phyloP scores from a whole-genome alignment of 2,113 vertebrate species.

The Empidonax traillii region DNA sequence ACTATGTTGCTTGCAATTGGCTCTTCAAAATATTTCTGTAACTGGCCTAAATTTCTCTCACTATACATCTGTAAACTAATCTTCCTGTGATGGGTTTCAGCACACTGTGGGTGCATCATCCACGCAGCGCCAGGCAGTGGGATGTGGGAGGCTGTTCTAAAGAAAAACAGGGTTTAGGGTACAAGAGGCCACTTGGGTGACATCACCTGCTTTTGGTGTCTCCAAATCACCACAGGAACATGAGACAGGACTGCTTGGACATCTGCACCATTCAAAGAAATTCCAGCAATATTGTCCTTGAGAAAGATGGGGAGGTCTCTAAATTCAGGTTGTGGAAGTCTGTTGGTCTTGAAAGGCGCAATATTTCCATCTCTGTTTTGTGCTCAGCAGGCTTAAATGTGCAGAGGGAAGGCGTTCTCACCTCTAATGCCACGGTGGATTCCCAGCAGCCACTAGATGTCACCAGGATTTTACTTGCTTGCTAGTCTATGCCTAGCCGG shows the following conservation, averaged over 20 bases:
- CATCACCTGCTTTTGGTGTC: background rate
- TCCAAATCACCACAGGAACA: background rate
- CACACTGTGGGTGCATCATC: background rate
- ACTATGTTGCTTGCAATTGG: background rate
- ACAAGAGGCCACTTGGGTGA: background rate
- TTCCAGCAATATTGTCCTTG: background rate
- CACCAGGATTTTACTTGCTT: constrained; percentile 25
- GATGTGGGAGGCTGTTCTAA: accelerated
- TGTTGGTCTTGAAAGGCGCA: background rate
- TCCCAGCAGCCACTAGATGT: constrained; percentile 54
- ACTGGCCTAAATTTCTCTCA: background rate
- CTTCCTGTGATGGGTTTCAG: background rate
- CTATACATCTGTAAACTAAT: background rate
- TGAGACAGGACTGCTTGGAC: background rate
- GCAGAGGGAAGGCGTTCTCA: background rate
- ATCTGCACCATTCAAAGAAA: background rate
- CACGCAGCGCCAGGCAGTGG: accelerated
- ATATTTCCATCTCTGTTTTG: background rate
- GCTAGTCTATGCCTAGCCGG: accelerated
- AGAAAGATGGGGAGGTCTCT: background rate
- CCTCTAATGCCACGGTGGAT: background rate
- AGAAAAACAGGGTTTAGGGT: background rate
- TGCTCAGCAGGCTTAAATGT: background rate
- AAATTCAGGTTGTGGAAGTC: background rate
- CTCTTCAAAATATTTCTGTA: background rate